These are phyloP conservation scores for Tenebrio molitor DNA, from an alignment of 1,140 invertebrate genomes.

Conservation along the genomic window DNA sequence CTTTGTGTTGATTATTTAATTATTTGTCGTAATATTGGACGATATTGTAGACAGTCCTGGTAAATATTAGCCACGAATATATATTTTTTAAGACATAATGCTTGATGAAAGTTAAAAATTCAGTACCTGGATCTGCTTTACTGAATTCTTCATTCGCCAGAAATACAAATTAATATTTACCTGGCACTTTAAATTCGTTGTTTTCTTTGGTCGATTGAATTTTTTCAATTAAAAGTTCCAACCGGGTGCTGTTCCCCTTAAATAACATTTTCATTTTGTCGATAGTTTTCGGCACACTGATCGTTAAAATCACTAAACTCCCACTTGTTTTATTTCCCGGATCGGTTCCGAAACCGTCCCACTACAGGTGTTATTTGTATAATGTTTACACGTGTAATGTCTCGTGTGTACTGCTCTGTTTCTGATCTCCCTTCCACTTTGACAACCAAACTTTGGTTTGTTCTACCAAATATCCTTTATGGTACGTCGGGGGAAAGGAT, in stretches of 20 bases:
- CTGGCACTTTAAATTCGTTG: conserved; percentile 40
- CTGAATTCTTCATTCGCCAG: conserved; percentile 7
- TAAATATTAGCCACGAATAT: too few species aligned
- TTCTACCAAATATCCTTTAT: conserved; percentile 40
- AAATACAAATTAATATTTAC: conserved; percentile 6
- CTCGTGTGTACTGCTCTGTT: conserved; percentile 39
- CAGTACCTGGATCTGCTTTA: neutral
- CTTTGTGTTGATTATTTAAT: too few species aligned
- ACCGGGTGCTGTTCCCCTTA: conserved; percentile 79
- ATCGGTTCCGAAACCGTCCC: neutral
- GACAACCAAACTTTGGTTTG: conserved; percentile 39
- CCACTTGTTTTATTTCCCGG: neutral
- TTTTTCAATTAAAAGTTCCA: conserved; percentile 86
- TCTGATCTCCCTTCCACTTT: conserved; percentile 36
- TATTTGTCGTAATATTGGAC: too few species aligned
- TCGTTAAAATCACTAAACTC: conserved; percentile 19
- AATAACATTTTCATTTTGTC: conserved; percentile 57
- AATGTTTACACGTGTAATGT: conserved; percentile 43
- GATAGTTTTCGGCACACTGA: neutral
- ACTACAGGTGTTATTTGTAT: conserved; percentile 32
- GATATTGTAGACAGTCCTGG: too few species aligned
- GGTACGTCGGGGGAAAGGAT: conserved; percentile 24
- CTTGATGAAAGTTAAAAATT: conserved; percentile 8
- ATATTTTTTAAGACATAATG: too few species aligned
- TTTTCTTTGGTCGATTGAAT: conserved; percentile 84